Evolutionary conservation across 2,113 vertebrate genomes (phyloP).

Genomic region (Upupa epops): DNA sequence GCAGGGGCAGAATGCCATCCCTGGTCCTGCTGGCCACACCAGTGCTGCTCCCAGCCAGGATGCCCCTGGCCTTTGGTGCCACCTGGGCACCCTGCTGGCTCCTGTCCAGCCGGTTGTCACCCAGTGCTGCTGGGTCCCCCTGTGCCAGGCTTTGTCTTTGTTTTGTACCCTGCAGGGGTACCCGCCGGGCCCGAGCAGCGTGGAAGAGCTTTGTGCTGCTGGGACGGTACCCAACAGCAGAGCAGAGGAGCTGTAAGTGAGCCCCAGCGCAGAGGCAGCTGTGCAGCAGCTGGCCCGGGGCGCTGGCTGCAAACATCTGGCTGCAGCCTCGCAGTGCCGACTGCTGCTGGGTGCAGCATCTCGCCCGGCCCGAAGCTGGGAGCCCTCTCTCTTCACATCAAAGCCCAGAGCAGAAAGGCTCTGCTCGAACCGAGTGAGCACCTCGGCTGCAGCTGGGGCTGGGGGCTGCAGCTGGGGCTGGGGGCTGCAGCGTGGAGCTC

Average conservation of each 20-base stretch:
- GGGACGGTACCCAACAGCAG: no score
- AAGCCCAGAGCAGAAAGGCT: slow-evolving; percentile 30
- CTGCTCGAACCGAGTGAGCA: background rate
- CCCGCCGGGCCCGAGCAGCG: background rate
- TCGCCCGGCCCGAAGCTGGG: background rate
- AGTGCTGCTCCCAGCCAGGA: no score
- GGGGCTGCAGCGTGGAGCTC: accelerated
- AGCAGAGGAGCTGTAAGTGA: background rate
- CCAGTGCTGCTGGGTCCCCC: no score
- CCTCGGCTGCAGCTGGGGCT: background rate
- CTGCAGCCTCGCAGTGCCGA: slow-evolving; percentile 3
- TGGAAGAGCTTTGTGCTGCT: background rate
- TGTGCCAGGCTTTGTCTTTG: no score
- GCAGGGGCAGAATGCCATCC: no score
- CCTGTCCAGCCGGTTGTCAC: no score
- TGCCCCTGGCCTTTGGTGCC: no score
- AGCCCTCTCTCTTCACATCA: slow-evolving; percentile 10
- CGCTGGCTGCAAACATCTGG: slow-evolving; percentile 68
- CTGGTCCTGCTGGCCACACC: no score
- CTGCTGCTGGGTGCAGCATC: slow-evolving; percentile 40
- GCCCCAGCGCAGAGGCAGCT: slow-evolving; percentile 45
- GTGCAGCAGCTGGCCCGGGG: slow-evolving; percentile 68
- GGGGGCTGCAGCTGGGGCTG: background rate
- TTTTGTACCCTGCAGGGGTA: accelerated
- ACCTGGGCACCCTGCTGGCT: no score